phyloP scores from a whole-genome alignment of 2,113 vertebrate genomes.

The Sinocyclocheilus anshuiensis region DNA sequence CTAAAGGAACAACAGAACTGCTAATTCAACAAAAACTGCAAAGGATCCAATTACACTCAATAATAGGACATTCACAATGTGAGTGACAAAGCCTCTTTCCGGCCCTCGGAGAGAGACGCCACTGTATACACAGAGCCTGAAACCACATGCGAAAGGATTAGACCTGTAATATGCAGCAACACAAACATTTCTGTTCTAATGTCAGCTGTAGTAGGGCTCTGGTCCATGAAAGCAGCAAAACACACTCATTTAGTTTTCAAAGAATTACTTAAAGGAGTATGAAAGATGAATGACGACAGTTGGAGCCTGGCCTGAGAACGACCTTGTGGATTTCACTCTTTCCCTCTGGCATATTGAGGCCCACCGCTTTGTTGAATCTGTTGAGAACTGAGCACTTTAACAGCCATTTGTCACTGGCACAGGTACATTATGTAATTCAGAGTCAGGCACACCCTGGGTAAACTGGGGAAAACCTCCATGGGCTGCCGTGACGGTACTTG shows the following conservation, averaged over 20 bases:
- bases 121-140: conserved; percentile 6
- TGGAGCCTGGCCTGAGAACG: conserved; percentile 4
- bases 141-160: conserved; percentile 40
- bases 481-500: conserved; percentile 1
- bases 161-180: background rate
- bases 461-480: conserved; percentile 12
- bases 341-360: conserved; percentile 10
- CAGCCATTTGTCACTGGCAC: conserved; percentile 32
- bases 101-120: background rate
- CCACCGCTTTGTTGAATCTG: background rate
- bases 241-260: background rate
- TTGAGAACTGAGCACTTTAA: conserved; percentile 33
- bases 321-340: conserved; percentile 8
- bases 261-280: conserved; percentile 46
- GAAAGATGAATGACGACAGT: conserved; percentile 29
- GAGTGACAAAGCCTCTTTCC: conserved; percentile 26
- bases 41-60: conserved; percentile 30
- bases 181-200: conserved; percentile 25
- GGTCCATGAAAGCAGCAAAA: background rate
- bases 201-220: conserved; percentile 2
- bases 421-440: conserved; percentile 22
- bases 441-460: conserved; percentile 44
- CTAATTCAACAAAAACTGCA: background rate
- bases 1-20: conserved; percentile 10
- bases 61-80: conserved; percentile 32